A percentile compares a stretch with the other conserved stretches of the same genome.
phyloP scores from a whole-genome alignment of 2,797 vertebrate genomes.

The Macrochelys suwanniensis region DNA sequence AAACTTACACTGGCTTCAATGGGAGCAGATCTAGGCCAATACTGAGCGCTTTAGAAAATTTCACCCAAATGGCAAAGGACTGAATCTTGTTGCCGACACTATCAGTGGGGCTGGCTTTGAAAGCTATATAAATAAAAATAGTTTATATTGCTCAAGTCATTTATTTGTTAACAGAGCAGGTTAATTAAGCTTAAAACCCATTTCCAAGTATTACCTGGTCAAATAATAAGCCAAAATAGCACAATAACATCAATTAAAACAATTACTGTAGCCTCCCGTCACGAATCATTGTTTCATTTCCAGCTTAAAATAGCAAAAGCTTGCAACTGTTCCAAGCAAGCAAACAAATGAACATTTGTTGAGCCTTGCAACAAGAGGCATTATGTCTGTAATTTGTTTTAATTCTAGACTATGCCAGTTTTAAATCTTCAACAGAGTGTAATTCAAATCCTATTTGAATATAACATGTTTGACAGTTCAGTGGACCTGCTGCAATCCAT shows the following conservation, averaged over 20 bases:
- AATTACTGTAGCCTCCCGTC: neutral
- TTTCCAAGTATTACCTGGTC: neutral
- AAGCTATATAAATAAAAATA: neutral
- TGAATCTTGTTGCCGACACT: neutral
- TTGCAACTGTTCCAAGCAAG: neutral
- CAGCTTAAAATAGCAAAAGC: neutral
- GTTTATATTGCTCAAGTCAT: neutral
- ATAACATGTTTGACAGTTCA: neutral
- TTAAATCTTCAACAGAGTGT: neutral
- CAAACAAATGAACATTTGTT: neutral
- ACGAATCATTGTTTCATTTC: neutral
- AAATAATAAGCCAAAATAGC: constrained; percentile 4
- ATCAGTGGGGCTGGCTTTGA: neutral
- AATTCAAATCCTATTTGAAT: neutral
- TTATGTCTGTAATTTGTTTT: neutral
- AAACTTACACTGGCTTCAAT: neutral
- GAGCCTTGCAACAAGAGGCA: neutral
- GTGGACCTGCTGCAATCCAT: neutral
- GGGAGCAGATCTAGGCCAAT: neutral
- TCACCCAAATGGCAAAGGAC: neutral
- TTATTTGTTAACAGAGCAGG: neutral
- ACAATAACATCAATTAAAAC: constrained; percentile 9
- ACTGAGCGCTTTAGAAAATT: neutral
- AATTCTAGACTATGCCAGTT: neutral
- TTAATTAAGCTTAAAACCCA: constrained; percentile 12